Evolutionary conservation across 2,888 invertebrate genomes (phyloP).

Genomic region (Diachrysia chrysitis): DNA sequence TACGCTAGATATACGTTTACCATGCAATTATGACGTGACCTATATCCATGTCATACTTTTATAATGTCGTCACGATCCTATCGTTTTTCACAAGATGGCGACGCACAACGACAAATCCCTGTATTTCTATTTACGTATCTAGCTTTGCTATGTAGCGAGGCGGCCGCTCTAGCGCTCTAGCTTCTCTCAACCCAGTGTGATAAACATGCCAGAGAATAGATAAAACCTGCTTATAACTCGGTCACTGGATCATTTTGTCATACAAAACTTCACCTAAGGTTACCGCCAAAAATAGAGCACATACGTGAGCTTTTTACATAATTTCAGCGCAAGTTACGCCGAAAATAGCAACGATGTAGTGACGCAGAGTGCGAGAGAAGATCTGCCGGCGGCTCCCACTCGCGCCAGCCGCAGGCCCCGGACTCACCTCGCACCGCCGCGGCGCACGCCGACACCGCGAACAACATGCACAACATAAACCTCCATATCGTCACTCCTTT

Average conservation of each 20-base stretch:
- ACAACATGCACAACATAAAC: conserved; percentile 86
- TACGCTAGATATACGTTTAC: conserved; percentile 23
- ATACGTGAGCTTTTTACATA: conserved; percentile 89
- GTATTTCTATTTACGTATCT: conserved; percentile 88
- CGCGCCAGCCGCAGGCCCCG: conserved; percentile 54
- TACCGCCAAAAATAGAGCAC: conserved; percentile 87
- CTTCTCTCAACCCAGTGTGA: conserved; percentile 47
- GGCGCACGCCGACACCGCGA: conserved; percentile 82
- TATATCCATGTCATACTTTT: conserved; percentile 80
- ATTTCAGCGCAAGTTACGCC: conserved; percentile 88
- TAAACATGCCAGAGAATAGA: conserved; percentile 57
- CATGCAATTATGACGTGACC: conserved; percentile 67
- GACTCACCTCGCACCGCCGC: conserved; percentile 85
- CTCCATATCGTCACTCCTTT: conserved; percentile 86
- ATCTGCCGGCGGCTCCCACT: conserved; percentile 64
- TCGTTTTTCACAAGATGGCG: conserved; percentile 90
- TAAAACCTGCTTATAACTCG: conserved; percentile 66
- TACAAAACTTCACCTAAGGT: conserved; percentile 82
- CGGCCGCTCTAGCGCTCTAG: conserved; percentile 63
- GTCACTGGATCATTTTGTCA: conserved; percentile 81
- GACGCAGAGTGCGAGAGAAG: conserved; percentile 81
- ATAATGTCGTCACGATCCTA: conserved; percentile 85
- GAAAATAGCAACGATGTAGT: conserved; percentile 85
- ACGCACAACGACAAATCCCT: conserved; percentile 87
- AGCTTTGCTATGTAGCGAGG: conserved; percentile 78